phyloP scores from a whole-genome alignment of 92 coral and sea anemone species.

The Actinernus sp. region DNA sequence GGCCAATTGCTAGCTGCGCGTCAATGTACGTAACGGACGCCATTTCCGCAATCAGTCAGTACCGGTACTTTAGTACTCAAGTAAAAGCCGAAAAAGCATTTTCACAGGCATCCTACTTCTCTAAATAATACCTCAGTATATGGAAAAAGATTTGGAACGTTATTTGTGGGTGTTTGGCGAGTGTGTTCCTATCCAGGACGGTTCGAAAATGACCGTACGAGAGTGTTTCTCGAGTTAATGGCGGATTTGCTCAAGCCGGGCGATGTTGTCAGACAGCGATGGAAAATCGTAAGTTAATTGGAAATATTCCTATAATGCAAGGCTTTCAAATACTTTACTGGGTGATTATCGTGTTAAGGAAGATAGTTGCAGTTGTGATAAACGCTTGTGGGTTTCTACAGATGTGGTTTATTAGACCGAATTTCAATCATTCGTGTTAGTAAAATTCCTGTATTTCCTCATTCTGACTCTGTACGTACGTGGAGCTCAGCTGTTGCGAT shows the following conservation, averaged over 20 bases:
- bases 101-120: too few relatives aligned
- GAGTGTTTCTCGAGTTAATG: slow-evolving; percentile 66
- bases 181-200: slow-evolving; percentile 1
- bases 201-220: slow-evolving; percentile 40
- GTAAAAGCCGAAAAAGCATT: background rate
- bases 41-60: background rate
- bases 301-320: too few relatives aligned
- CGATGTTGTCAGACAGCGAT: slow-evolving; percentile 97
- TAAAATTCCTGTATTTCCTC: slow-evolving; percentile 7
- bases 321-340: too few relatives aligned
- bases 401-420: too few relatives aligned
- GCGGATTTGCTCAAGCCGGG: slow-evolving; percentile 98
- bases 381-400: too few relatives aligned
- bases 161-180: slow-evolving; percentile 1
- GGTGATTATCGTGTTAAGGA: too few relatives aligned
- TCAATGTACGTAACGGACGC: slow-evolving; percentile 10
- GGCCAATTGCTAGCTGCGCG: slow-evolving; percentile 12
- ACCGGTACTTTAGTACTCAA: background rate
- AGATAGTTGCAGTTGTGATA: too few relatives aligned
- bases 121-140: too few relatives aligned
- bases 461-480: too few relatives aligned
- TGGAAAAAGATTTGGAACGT: background rate
- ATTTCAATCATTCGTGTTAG: too few relatives aligned
- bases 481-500: slow-evolving; percentile 1
- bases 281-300: slow-evolving; percentile 94